Evolutionary conservation across 2,797 vertebrate species (phyloP).

Genomic region (Protosalanx chinensis): DNA sequence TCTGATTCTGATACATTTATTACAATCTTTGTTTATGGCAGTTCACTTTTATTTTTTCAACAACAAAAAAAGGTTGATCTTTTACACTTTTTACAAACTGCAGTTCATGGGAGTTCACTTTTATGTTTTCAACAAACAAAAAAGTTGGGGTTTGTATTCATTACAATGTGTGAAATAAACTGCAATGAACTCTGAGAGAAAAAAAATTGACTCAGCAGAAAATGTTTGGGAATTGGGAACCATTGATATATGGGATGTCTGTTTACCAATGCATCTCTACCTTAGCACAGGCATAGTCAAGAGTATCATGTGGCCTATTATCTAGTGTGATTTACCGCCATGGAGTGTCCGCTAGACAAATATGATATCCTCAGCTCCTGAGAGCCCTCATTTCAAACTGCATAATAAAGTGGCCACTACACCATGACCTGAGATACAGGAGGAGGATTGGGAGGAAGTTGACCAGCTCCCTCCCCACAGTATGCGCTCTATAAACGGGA

Average conservation of each 20-base stretch:
- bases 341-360: constrained; percentile 41
- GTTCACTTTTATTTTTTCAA: too few species aligned
- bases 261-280: neutral
- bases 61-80: too few species aligned
- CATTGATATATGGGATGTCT: neutral
- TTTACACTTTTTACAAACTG: too few species aligned
- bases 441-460: neutral
- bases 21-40: too few species aligned
- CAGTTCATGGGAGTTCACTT: too few species aligned
- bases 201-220: too few species aligned
- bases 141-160: too few species aligned
- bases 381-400: constrained; percentile 53
- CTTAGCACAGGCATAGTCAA: neutral
- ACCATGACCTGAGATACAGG: constrained; percentile 37
- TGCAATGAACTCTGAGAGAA: too few species aligned
- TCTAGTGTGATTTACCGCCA: constrained; percentile 38
- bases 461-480: neutral
- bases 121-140: too few species aligned
- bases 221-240: too few species aligned
- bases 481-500: constrained; percentile 5
- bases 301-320: constrained; percentile 1
- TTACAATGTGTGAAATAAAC: too few species aligned
- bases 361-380: constrained; percentile 42
- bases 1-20: too few species aligned
- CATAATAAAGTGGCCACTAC: constrained; percentile 61